Percentiles rank a stretch among this genome's conserved stretches.
Evolutionary conservation across 2,113 vertebrate species (phyloP).

Genomic region (Scortum barcoo): DNA sequence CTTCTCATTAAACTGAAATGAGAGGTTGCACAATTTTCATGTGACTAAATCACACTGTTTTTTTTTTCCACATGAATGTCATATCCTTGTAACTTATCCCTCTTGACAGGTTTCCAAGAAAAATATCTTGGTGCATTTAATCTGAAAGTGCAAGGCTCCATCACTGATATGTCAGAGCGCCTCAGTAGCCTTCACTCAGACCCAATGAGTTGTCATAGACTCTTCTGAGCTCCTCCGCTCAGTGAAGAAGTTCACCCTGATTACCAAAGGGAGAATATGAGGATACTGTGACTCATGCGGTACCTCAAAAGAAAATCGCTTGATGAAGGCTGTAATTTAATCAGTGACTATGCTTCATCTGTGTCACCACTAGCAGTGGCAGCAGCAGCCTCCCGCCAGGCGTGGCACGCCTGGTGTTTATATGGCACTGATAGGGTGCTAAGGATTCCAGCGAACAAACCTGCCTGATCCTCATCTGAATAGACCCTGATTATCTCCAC

Average conservation of each 20-base stretch:
- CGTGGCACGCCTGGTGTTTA: constrained; percentile 53
- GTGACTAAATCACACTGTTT: background rate
- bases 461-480: constrained; percentile 76
- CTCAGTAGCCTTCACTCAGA: constrained; percentile 42
- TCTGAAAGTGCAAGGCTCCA: constrained; percentile 21
- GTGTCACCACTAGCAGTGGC: constrained; percentile 22
- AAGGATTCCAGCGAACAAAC: constrained; percentile 72
- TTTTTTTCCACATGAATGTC: background rate
- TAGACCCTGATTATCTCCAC: constrained; percentile 75
- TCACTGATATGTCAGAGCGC: constrained; percentile 33
- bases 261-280: constrained; percentile 41
- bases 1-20: background rate
- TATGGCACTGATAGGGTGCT: constrained; percentile 37
- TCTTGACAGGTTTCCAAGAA: background rate
- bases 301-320: constrained; percentile 65
- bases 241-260: constrained; percentile 56
- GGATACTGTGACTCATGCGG: constrained; percentile 43
- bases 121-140: constrained; percentile 13
- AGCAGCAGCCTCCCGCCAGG: constrained; percentile 45
- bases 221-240: constrained; percentile 31
- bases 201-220: constrained; percentile 35
- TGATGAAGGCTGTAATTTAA: constrained; percentile 67
- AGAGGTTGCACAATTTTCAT: background rate
- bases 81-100: constrained; percentile 2
- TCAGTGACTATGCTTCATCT: constrained; percentile 57